Conservation (phyloP, 2,797 vertebrate genomes). For the Valencia hispanica region DNA sequence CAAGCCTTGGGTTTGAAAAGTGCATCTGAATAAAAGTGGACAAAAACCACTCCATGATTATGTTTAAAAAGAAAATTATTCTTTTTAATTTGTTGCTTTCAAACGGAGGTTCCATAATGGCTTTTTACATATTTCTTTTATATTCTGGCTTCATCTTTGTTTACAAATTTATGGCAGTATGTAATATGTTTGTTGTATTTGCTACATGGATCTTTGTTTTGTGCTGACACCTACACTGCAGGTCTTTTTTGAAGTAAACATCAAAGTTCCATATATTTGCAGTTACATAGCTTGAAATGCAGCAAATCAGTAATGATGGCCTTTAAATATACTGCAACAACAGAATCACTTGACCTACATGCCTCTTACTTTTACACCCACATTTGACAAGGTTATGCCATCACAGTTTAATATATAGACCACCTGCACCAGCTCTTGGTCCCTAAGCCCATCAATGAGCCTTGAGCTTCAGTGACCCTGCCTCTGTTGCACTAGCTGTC, state of each 20-base stretch:
- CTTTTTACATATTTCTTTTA: not conserved
- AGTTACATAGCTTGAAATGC: not conserved
- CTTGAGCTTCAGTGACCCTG: not conserved
- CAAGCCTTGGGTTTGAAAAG: too few species aligned
- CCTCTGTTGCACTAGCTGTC: not conserved
- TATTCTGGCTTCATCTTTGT: not conserved
- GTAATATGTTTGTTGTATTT: not conserved
- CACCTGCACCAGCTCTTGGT: not conserved
- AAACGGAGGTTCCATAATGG: not conserved
- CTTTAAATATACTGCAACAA: not conserved
- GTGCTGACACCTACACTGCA: not conserved
- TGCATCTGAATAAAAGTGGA: not conserved
- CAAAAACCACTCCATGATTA: not conserved
- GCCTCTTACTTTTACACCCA: not conserved
- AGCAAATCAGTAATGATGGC: not conserved
- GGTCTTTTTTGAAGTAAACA: not conserved
- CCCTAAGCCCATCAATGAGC: not conserved
- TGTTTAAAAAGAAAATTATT: not conserved
- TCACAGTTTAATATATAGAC: not conserved
- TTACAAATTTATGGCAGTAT: not conserved
- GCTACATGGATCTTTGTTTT: not conserved
- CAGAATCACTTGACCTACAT: not conserved
- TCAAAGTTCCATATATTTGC: not conserved
- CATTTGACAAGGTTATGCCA: constrained; percentile 5
- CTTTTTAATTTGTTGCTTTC: not conserved